Conservation (phyloP, 1,140 invertebrate genomes). For the Conopomorpha cramerella region DNA sequence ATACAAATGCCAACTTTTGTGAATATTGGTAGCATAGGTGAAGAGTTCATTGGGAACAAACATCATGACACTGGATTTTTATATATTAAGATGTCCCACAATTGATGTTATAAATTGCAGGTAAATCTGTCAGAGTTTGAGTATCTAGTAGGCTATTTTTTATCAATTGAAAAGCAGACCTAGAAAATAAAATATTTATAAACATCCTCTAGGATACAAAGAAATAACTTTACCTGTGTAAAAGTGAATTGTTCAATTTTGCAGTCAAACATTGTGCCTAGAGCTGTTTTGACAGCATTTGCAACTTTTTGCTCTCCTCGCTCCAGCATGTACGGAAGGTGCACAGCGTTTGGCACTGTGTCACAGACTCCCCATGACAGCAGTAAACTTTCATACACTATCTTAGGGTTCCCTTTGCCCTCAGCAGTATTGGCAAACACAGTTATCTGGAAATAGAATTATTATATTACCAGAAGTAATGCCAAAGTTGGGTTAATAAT, state of each 20-base stretch:
- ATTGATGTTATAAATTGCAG: slow-evolving; percentile 2
- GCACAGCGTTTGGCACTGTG: slow-evolving; percentile 18
- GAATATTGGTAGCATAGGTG: too few relatives aligned
- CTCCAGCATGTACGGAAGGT: slow-evolving; percentile 46
- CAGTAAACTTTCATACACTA: slow-evolving; percentile 31
- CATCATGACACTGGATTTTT: neutral
- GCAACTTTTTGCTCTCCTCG: slow-evolving; percentile 31
- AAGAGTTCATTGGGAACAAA: neutral
- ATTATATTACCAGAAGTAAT: slow-evolving; percentile 3
- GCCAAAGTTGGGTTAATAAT: too few relatives aligned
- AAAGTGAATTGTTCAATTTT: slow-evolving; percentile 39
- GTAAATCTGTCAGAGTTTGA: too few relatives aligned
- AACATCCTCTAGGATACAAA: neutral
- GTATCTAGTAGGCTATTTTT: too few relatives aligned
- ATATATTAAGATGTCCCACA: neutral
- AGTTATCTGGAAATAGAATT: slow-evolving; percentile 26
- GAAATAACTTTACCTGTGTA: slow-evolving; percentile 29
- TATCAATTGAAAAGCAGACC: too few relatives aligned
- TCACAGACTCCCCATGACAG: slow-evolving; percentile 37
- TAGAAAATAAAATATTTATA: neutral
- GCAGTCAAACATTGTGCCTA: slow-evolving; percentile 49
- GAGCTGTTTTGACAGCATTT: slow-evolving; percentile 21
- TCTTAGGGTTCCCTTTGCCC: slow-evolving; percentile 17
- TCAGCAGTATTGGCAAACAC: slow-evolving; percentile 19
- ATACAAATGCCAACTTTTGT: too few relatives aligned